Percentiles rank a stretch among this genome's conserved stretches.
Evolutionary conservation across 2,113 vertebrate genomes (phyloP).

Genomic region (Puma concolor): DNA sequence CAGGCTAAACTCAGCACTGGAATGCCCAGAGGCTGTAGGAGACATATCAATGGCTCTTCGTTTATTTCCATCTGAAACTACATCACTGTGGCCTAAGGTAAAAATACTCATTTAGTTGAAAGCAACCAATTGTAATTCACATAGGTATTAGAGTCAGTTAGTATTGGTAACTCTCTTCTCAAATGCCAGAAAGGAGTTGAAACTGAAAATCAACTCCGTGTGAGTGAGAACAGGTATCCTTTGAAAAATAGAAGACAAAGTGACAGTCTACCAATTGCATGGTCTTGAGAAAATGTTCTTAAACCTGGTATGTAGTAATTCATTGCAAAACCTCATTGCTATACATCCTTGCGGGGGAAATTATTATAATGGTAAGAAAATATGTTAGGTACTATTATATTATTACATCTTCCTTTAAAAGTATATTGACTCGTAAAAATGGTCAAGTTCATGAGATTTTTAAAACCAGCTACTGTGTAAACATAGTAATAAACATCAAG

Average conservation of each 20-base stretch:
- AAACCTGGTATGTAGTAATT: slow-evolving; percentile 58
- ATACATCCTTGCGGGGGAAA: slow-evolving; percentile 25
- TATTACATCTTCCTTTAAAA: slow-evolving; percentile 47
- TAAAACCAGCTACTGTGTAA: slow-evolving; percentile 54
- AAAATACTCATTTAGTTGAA: slow-evolving; percentile 72
- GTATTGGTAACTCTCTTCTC: neutral
- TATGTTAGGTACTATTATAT: slow-evolving; percentile 2
- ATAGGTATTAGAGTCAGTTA: slow-evolving; percentile 55
- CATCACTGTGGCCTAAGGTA: slow-evolving; percentile 62
- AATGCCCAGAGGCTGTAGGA: slow-evolving; percentile 69
- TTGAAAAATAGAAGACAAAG: slow-evolving; percentile 85
- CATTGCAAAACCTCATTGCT: slow-evolving; percentile 65
- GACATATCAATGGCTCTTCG: slow-evolving; percentile 62
- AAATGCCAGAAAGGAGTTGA: slow-evolving; percentile 59
- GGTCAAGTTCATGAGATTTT: slow-evolving; percentile 56
- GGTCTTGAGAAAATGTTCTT: slow-evolving; percentile 53
- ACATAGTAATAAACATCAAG: slow-evolving; percentile 52
- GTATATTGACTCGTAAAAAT: slow-evolving; percentile 52
- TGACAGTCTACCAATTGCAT: neutral
- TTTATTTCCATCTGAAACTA: slow-evolving; percentile 70
- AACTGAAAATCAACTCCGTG: slow-evolving; percentile 35
- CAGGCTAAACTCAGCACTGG: slow-evolving; percentile 63
- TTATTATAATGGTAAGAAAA: slow-evolving; percentile 44
- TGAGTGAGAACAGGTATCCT: slow-evolving; percentile 83
- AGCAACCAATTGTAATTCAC: slow-evolving; percentile 65